A percentile compares a stretch with the other conserved stretches of the same genome.
phyloP scores from a whole-genome alignment of 1,140 invertebrate species.

The Phymorhynchus buccinoides region DNA sequence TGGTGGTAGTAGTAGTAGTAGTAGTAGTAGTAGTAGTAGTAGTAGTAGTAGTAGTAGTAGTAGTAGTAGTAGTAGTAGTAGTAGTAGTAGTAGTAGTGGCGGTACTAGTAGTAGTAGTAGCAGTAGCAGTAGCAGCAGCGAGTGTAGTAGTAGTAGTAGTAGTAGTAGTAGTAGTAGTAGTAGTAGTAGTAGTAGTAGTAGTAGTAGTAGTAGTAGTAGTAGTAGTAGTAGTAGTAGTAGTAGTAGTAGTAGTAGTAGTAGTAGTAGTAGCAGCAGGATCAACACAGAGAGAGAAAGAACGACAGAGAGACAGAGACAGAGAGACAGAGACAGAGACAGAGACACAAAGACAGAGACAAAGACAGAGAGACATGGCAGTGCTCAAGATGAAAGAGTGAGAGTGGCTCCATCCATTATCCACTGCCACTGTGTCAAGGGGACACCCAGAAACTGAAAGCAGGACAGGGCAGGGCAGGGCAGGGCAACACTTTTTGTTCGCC shows the following conservation, averaged over 20 bases:
- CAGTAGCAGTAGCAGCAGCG: too few species aligned
- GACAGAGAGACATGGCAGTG: too few species aligned
- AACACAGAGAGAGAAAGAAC: background rate
- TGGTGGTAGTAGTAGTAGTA: background rate
- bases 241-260: too few species aligned
- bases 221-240: background rate
- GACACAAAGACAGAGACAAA: too few species aligned
- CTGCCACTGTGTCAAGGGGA: too few species aligned
- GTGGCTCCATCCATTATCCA: too few species aligned
- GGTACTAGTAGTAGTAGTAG: too few species aligned
- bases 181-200: background rate
- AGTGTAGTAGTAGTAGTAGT: too few species aligned
- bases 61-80: slow-evolving; percentile 1
- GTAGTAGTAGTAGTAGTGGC: background rate
- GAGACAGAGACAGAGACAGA: too few species aligned
- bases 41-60: slow-evolving; percentile 11
- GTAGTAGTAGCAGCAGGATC: background rate
- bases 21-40: background rate
- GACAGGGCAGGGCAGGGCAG: too few species aligned
- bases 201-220: background rate
- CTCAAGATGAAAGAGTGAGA: background rate
- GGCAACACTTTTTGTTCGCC: too few species aligned
- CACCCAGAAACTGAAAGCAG: too few species aligned
- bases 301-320: background rate
- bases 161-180: slow-evolving; percentile 4